Base-by-base conservation (phyloP, 2,888 invertebrate genomes). In the Plutella xylostella region DNA sequence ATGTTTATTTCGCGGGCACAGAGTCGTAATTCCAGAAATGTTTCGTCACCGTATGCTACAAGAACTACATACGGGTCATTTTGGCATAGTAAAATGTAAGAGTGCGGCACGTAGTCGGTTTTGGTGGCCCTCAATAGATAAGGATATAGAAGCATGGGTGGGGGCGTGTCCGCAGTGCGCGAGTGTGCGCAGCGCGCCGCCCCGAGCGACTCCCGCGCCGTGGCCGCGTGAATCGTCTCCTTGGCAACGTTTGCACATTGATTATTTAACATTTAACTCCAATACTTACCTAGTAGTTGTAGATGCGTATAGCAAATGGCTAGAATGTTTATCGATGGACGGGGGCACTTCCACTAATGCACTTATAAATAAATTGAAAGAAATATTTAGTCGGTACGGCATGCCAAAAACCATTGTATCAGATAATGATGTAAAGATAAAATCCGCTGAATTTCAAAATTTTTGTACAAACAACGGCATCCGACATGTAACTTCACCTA, bases 11-110 rank as follows among this genome's bases (percentile, higher is more conserved):
- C 18, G 42, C 11, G 31, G 42, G 5, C 18, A 42, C 19, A 14
- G 42, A n/a, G 14, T 42, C 5, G 30, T 42, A 5, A 14, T 42
- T 12, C 31, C 42, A 18, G 3, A 12, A 2, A n/a, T 18, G n/a
- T 42, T 18, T 9, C 17, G 18, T 5, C 3, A 11, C 5, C 4
- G 14, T 18, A 17, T 30, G 19, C 12, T 42, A 30, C 11, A 31
- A 18, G 42, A 42, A 14, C 19, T 42, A 19, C 42, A 42, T 30
- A 12, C 30, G 12, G 17, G 30, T 18, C 42, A 42, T 42, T 31
- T 42, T 30, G 42, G 42, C 21, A 19, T 30, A 3, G 21, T 21
- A 1, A 28, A 30, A 14, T 31, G 18, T 17, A 42, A 30, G 18
- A 21, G n/a, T 17, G 19, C 21, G 12, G 17, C 42, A 9, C 15